Evolutionary conservation across 2,888 invertebrate genomes (phyloP).

Genomic region (Watsonalla binaria): DNA sequence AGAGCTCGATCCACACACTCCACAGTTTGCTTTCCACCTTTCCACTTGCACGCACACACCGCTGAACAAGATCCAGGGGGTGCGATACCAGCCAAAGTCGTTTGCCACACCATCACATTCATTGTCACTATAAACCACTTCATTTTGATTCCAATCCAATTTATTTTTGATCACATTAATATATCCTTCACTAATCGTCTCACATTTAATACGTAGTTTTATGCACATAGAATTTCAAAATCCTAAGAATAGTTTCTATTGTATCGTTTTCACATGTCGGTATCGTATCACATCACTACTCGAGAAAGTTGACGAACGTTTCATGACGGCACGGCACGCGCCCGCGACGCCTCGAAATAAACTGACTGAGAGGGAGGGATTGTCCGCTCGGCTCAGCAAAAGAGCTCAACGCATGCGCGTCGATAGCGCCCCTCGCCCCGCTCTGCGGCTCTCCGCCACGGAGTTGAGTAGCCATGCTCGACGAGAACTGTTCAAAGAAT

Average conservation of each 20-base stretch:
- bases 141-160: slow-evolving; percentile 61
- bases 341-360: slow-evolving; percentile 63
- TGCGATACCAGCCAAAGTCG: slow-evolving; percentile 61
- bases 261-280: slow-evolving; percentile 45
- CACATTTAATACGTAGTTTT: slow-evolving; percentile 26
- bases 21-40: slow-evolving; percentile 94
- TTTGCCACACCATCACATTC: slow-evolving; percentile 66
- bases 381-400: slow-evolving; percentile 62
- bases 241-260: slow-evolving; percentile 34
- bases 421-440: slow-evolving; percentile 66
- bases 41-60: slow-evolving; percentile 95
- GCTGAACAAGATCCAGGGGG: slow-evolving; percentile 83
- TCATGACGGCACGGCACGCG: slow-evolving; percentile 81
- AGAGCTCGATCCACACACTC: slow-evolving; percentile 92
- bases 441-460: slow-evolving; percentile 74
- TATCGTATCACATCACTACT: slow-evolving; percentile 77
- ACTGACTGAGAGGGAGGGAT: slow-evolving; percentile 74
- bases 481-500: slow-evolving; percentile 71
- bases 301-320: slow-evolving; percentile 75
- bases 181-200: slow-evolving; percentile 38
- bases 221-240: slow-evolving; percentile 35
- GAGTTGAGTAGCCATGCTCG: slow-evolving; percentile 67
- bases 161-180: slow-evolving; percentile 48
- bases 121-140: slow-evolving; percentile 69
- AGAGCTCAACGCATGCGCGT: slow-evolving; percentile 72